Evolutionary conservation across 2,113 vertebrate genomes (phyloP).

Genomic region (Calyptomena viridis): DNA sequence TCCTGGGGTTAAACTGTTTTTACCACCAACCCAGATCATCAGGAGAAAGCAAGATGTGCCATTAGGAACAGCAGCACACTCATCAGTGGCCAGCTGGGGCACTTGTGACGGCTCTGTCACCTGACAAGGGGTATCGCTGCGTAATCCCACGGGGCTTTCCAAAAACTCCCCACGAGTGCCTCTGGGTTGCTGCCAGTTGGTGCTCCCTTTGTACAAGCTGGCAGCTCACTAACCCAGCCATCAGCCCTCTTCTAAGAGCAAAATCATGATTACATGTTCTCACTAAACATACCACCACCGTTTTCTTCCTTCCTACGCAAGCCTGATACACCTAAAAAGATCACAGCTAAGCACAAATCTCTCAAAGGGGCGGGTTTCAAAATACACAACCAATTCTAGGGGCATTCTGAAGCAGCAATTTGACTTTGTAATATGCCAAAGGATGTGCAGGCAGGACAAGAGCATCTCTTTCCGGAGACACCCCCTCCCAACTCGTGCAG

Average conservation of each 20-base stretch:
- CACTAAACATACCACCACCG: accelerated
- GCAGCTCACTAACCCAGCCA: not conserved
- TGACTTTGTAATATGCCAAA: not conserved
- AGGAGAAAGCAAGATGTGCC: not conserved
- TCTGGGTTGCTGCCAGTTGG: not conserved
- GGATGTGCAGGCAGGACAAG: not conserved
- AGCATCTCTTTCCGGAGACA: not conserved
- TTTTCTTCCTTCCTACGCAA: not conserved
- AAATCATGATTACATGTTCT: accelerated
- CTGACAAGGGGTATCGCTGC: not conserved
- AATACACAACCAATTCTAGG: not conserved
- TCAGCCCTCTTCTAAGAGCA: not conserved
- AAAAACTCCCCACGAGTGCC: not conserved
- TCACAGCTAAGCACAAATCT: not conserved
- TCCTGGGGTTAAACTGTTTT: not conserved
- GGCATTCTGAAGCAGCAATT: accelerated
- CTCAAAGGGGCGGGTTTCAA: not conserved
- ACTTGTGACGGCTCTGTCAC: not conserved
- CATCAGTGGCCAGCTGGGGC: not conserved
- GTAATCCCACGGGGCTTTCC: not conserved
- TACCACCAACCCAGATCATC: not conserved
- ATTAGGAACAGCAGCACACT: not conserved
- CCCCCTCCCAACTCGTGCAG: not conserved
- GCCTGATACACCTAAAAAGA: not conserved
- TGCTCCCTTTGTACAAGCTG: not conserved